Evolutionary conservation across 2,888 invertebrate genomes (phyloP).

Genomic region (Cephus nigrinus): DNA sequence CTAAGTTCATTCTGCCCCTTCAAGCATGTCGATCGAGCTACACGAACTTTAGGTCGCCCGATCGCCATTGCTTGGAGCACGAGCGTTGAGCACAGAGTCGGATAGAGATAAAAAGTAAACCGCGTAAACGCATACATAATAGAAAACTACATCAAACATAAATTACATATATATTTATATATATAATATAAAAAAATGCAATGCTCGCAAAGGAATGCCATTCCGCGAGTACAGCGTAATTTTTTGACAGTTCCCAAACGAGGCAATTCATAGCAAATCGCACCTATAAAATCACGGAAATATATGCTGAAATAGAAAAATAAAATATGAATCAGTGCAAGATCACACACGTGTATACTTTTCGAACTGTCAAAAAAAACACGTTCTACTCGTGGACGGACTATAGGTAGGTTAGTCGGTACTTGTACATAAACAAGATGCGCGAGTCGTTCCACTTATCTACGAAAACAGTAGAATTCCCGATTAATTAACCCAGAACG

Average conservation of each 20-base stretch:
- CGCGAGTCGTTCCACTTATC: slow-evolving; percentile 50
- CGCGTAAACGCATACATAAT: not conserved
- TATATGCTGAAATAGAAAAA: not conserved
- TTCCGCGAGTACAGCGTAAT: not conserved
- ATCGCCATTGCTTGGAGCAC: slow-evolving; percentile 28
- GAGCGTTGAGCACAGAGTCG: not conserved
- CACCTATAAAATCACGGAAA: not conserved
- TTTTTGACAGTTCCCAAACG: no score
- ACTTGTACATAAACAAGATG: slow-evolving; percentile 13
- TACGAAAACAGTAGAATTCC: slow-evolving; percentile 46
- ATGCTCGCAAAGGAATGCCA: not conserved
- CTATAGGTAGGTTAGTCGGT: not conserved
- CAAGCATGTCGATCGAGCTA: slow-evolving; percentile 41
- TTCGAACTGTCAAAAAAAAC: not conserved
- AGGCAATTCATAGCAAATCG: no score
- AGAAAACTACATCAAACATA: not conserved
- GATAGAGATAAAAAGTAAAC: not conserved
- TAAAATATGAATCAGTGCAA: not conserved
- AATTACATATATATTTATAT: not conserved
- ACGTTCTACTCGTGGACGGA: not conserved
- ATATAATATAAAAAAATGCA: not conserved
- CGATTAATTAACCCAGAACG: slow-evolving; percentile 52
- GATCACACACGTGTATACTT: no score
- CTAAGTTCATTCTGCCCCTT: slow-evolving; percentile 33
- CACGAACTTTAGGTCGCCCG: slow-evolving; percentile 37